Base-by-base conservation (phyloP, 2,113 vertebrate genomes). In the Eclectus roratus region DNA sequence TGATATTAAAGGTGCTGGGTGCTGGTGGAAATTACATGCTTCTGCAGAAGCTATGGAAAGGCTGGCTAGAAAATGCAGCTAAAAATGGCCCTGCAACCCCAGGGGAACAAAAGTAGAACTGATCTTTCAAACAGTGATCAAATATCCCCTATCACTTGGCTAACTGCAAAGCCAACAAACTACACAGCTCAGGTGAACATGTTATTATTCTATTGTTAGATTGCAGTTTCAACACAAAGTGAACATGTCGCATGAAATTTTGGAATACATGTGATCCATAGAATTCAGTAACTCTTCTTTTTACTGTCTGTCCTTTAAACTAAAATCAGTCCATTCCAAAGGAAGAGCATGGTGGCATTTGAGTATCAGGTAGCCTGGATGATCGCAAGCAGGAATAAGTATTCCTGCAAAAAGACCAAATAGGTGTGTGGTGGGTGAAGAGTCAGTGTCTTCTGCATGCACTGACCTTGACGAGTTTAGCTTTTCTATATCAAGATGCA, bases 71-170 rank as follows among this genome's bases (percentile, higher is more conserved):
- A 94, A 89, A 94, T 60, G 50, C 19, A 77, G 65, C 65, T 93
- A 71, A 80, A 94, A 92, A 78, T 80, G 65, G 46, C 70, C 61
- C 16, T 68, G 43, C 33, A 86, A 4, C 39, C 64, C 27, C 77
- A 68, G 33, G 47, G 47, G 50, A 93, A 52, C 69, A 68, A 76
- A 91, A 94, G 70, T 31, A 71, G 46, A 70, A 74, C 60, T 77
- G 16, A 27, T 85, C 58, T 93, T 91, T 83, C 79, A 71, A 81
- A 77, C n/a, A 60, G 50, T 80, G 91, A 84, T 93, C 60, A 84
- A 81, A 90, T 80, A 70, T 43, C 35, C 69, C 19, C 20, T 80
- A 55, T 47, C 52, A 63, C 64, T 33, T 55, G 66, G 29, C 55
- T 55, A 85, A 19, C 60, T 46, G 58, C 80, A 68, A 88, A 73